phyloP scores from a whole-genome alignment of 2,113 vertebrate species.

The Takifugu bimaculatus region DNA sequence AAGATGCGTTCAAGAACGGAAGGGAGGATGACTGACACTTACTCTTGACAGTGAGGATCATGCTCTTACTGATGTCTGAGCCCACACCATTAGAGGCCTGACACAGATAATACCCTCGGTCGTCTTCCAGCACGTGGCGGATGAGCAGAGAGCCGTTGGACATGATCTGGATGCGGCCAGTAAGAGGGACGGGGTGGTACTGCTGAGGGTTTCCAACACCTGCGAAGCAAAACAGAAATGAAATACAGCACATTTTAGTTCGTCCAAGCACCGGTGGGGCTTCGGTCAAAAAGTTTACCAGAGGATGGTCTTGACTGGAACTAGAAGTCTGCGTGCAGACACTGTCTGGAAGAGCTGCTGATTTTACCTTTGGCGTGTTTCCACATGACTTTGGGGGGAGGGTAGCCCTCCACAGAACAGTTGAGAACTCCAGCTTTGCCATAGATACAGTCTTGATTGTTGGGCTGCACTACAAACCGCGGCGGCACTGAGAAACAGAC shows the following conservation, averaged over 20 bases:
- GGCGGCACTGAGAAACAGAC: slow-evolving; percentile 84
- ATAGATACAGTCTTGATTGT: slow-evolving; percentile 98
- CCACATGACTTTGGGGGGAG: slow-evolving; percentile 98
- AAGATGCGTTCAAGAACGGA: slow-evolving; percentile 28
- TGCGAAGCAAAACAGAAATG: slow-evolving; percentile 43
- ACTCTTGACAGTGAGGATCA: slow-evolving; percentile 99
- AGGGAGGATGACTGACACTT: slow-evolving; percentile 64
- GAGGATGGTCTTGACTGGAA: no score
- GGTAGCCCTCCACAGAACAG: slow-evolving; percentile 96
- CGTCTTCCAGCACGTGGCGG: slow-evolving; percentile 94
- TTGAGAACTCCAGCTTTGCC: slow-evolving; percentile 96
- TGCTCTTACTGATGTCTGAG: slow-evolving; percentile 99
- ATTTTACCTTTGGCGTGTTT: slow-evolving; percentile 92
- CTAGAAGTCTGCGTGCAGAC: not conserved
- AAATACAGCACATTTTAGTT: no score
- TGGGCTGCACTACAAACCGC: slow-evolving; percentile 95
- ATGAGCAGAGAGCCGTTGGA: slow-evolving; percentile 96
- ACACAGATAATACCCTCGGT: slow-evolving; percentile 96
- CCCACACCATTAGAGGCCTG: slow-evolving; percentile 98
- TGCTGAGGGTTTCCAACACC: slow-evolving; percentile 95
- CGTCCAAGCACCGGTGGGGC: no score
- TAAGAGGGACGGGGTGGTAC: slow-evolving; percentile 93
- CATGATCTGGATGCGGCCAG: slow-evolving; percentile 95
- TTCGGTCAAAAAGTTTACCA: no score
- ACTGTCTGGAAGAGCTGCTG: not conserved